Base-by-base conservation (phyloP, 2,888 invertebrate species). In the Cryptus viduatorius region DNA sequence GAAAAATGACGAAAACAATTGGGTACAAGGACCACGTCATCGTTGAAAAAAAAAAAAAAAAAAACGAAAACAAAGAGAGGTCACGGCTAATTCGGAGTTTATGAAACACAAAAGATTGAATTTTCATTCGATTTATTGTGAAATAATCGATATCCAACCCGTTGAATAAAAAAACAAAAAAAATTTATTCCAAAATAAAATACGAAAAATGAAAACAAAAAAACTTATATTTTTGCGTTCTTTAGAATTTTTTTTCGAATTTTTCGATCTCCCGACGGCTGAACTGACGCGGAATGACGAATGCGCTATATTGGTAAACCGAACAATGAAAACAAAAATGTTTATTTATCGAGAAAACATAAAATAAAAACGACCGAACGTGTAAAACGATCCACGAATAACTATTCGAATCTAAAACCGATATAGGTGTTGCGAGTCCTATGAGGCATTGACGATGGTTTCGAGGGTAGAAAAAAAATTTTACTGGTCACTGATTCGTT, bases 341-440 rank as follows among this genome's bases (percentile, higher is more conserved):
- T 67, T 44, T 44, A 46, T 59, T 29, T 19, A 42, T 59, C 10
- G 59, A 8, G 4, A 29, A 67, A 56, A 77, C 48, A 61, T 48
- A 31, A 31, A 19, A 19, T 8, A 53, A 53, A 53, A 19, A 53
- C 2, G 19, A 53, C 53, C 59, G n/a, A 44, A 59, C n/a, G 44
- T 16, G 56, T 56, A 53, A 64, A 79, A 16, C 29, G 56, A 16
- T 50, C 37, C 4, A 14, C 24, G 16, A 79, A 79, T 53, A 65
- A 50, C 53, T 53, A 46, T 46, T 68, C 12, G 68, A 68, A 77
- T 46, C 44, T 59, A 16, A 68, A 80, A 68, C 48, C 53, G 46
- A 79, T 67, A 46, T 14, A 5, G 61, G 31, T 67, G 31, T 19
- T 14, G 56, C 44, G 29, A 79, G 53, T 8, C 42, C 46, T 65